Percentiles rank a stretch among this genome's conserved stretches.
These are phyloP conservation scores for Scomberomorus guttatus DNA, from an alignment of 2,797 vertebrate genomes.

Conservation along the genomic window DNA sequence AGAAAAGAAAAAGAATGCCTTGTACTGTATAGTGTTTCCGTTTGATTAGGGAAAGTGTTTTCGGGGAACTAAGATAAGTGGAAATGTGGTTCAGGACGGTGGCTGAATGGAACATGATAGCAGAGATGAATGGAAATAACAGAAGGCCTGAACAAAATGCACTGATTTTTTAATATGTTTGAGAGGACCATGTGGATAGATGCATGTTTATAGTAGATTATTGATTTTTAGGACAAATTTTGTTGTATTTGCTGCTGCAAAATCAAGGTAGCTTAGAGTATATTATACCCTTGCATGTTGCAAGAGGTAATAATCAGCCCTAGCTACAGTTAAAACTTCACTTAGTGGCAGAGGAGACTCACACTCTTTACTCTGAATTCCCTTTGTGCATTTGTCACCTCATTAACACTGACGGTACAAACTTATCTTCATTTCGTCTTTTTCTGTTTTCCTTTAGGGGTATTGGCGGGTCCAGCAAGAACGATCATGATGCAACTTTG, in stretches of 20 bases:
- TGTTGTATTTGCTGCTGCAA: background rate
- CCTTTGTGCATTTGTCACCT: background rate
- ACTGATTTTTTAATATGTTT: conserved; percentile 3
- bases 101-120: conserved; percentile 38
- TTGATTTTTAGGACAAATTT: background rate
- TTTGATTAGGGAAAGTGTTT: conserved; percentile 70
- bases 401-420: background rate
- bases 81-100: conserved; percentile 44
- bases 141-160: background rate
- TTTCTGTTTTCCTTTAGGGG: background rate
- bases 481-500: conserved; percentile 24
- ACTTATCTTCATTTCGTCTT: background rate
- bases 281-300: too few species aligned
- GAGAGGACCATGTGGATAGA: background rate
- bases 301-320: too few species aligned
- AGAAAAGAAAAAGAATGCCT: conserved; percentile 46
- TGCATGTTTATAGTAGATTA: background rate
- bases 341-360: background rate
- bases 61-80: conserved; percentile 44
- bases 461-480: background rate
- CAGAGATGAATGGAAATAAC: conserved; percentile 25
- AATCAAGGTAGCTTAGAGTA: too few species aligned
- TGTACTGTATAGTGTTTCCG: conserved; percentile 46
- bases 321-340: background rate
- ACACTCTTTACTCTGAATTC: background rate